Percentiles rank a stretch among this genome's conserved stretches.
Evolutionary conservation across 2,888 invertebrate genomes (phyloP).

Genomic region (Ceraclea dissimilis): DNA sequence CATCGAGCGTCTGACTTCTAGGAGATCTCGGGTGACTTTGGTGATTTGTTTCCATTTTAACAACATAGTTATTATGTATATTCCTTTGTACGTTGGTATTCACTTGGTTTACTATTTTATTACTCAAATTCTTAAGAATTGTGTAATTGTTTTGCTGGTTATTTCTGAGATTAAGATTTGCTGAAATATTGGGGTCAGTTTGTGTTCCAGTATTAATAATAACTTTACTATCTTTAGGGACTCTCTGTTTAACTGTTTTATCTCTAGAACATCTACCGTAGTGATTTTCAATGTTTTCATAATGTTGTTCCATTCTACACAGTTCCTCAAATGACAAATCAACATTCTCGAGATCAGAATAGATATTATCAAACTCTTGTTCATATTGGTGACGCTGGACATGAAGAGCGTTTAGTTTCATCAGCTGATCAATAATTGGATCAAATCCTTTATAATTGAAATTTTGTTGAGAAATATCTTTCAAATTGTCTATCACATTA

Average conservation of each 20-base stretch:
- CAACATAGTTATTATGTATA: background rate
- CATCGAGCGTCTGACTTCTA: constrained; percentile 26
- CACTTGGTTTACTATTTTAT: background rate
- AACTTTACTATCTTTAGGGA: background rate
- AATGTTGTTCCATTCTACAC: constrained; percentile 42
- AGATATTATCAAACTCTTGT: constrained; percentile 32
- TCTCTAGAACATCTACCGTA: constrained; percentile 30
- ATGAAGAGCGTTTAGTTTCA: constrained; percentile 37
- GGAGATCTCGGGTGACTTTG: background rate
- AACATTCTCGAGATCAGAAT: constrained; percentile 27
- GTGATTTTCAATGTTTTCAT: constrained; percentile 42
- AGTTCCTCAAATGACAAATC: constrained; percentile 39
- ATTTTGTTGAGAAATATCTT: constrained; percentile 44
- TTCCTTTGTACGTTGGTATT: no score
- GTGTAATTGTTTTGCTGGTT: background rate
- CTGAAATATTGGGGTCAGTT: background rate
- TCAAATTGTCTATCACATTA: constrained; percentile 42
- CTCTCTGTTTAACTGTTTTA: constrained; percentile 5
- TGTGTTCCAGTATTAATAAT: background rate
- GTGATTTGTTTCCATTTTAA: background rate
- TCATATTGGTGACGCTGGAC: constrained; percentile 35
- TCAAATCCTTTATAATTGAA: constrained; percentile 46
- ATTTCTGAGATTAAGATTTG: background rate
- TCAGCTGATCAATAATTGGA: constrained; percentile 41
- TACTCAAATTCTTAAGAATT: background rate